phyloP scores from a whole-genome alignment of 2,113 vertebrate species.

The Petrocephalus zakoni region DNA sequence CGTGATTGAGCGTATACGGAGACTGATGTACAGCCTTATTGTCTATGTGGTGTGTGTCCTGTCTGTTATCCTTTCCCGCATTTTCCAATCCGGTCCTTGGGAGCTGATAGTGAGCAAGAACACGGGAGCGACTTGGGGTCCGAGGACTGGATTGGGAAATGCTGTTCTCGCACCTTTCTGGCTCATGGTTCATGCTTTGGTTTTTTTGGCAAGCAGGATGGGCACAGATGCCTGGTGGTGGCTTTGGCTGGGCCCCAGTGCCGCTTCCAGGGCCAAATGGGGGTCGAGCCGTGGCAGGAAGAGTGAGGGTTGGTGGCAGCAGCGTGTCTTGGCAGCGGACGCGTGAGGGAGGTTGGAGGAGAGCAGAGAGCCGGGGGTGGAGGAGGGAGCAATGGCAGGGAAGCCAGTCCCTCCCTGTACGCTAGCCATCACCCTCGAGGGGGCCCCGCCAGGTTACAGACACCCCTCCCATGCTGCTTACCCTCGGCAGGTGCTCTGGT shows the following conservation, averaged over 20 bases:
- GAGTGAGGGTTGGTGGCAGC: not conserved
- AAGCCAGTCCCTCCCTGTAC: not conserved
- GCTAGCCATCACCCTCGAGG: not conserved
- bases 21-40: not conserved
- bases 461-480: not conserved
- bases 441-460: not conserved
- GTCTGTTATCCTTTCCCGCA: not conserved
- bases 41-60: not conserved
- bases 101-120: no score
- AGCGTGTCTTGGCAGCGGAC: not conserved
- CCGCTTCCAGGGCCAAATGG: not conserved
- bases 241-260: not conserved
- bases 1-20: not conserved
- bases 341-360: not conserved
- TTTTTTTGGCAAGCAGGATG: not conserved
- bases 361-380: not conserved
- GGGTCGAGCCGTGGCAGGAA: not conserved
- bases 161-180: not conserved
- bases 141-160: no score
- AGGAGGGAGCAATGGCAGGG: not conserved
- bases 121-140: no score
- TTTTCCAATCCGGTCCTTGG: no score
- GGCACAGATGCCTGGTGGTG: not conserved
- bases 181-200: not conserved
- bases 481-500: not conserved